Conservation (phyloP, 2,888 invertebrate genomes). For the Junonia oenone region DNA sequence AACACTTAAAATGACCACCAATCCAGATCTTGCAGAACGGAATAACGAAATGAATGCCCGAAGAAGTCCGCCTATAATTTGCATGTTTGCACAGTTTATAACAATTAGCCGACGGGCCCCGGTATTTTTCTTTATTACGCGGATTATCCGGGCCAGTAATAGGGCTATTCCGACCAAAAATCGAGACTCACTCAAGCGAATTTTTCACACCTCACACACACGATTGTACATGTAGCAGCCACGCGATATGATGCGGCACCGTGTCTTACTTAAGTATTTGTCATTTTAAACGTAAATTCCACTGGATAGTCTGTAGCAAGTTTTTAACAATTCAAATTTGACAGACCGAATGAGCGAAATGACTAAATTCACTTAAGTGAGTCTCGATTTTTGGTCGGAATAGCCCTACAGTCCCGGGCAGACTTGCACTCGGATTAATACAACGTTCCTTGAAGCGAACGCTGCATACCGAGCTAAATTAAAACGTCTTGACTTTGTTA, state of each 20-base stretch:
- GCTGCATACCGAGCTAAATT: slow-evolving; percentile 5
- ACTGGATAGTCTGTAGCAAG: too few relatives aligned
- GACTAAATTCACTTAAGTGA: too few relatives aligned
- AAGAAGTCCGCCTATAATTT: slow-evolving; percentile 62
- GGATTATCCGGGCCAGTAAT: slow-evolving; percentile 51
- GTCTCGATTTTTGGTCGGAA: too few relatives aligned
- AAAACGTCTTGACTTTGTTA: background rate
- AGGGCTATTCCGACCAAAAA: too few relatives aligned
- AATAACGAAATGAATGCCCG: slow-evolving; percentile 58
- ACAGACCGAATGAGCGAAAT: too few relatives aligned
- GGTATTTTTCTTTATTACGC: slow-evolving; percentile 75
- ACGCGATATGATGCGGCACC: too few relatives aligned
- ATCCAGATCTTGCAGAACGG: slow-evolving; percentile 24
- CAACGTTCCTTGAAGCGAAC: slow-evolving; percentile 26
- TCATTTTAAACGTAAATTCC: too few relatives aligned
- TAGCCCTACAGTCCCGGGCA: slow-evolving; percentile 37
- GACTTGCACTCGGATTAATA: slow-evolving; percentile 47
- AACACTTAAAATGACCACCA: background rate
- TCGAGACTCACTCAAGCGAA: too few relatives aligned
- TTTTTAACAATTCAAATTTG: too few relatives aligned
- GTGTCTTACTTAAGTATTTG: too few relatives aligned
- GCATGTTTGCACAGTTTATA: slow-evolving; percentile 73
- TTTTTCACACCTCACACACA: too few relatives aligned
- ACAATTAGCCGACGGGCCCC: slow-evolving; percentile 66
- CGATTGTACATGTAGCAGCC: too few relatives aligned